phyloP scores from a whole-genome alignment of 1,140 invertebrate genomes.

The Zaprionus lachaisei region DNA sequence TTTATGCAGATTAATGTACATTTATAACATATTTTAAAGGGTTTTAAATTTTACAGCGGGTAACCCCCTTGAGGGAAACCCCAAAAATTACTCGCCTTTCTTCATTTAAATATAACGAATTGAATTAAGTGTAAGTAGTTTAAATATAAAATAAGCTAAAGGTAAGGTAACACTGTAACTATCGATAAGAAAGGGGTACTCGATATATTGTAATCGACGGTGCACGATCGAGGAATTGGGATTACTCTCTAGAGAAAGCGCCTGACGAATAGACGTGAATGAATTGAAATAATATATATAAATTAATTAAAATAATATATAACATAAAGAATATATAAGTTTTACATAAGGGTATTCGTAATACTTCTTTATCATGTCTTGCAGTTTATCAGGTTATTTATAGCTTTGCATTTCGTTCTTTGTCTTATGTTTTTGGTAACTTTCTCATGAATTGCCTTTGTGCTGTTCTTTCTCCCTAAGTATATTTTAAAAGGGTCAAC shows the following conservation, averaged over 20 bases:
- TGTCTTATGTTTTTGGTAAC: background rate
- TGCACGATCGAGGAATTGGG: no score
- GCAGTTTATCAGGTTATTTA: background rate
- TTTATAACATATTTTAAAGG: background rate
- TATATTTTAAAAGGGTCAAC: constrained; percentile 28
- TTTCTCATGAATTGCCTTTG: constrained; percentile 31
- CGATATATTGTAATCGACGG: no score
- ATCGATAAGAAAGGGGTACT: no score
- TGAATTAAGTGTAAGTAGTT: no score
- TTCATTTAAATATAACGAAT: no score
- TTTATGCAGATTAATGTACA: background rate
- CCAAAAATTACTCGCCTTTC: background rate
- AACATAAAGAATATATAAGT: no score
- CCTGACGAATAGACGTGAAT: no score
- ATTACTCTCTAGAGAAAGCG: no score
- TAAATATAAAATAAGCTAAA: no score
- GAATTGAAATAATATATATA: no score
- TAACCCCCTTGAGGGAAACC: background rate
- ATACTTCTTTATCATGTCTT: background rate
- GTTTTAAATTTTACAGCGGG: background rate
- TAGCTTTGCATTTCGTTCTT: background rate
- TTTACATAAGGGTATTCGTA: background rate
- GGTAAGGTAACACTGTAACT: no score
- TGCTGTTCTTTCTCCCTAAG: background rate
- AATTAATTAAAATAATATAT: no score